phyloP scores from a whole-genome alignment of 2,113 vertebrate species.

The Elephas maximus region DNA sequence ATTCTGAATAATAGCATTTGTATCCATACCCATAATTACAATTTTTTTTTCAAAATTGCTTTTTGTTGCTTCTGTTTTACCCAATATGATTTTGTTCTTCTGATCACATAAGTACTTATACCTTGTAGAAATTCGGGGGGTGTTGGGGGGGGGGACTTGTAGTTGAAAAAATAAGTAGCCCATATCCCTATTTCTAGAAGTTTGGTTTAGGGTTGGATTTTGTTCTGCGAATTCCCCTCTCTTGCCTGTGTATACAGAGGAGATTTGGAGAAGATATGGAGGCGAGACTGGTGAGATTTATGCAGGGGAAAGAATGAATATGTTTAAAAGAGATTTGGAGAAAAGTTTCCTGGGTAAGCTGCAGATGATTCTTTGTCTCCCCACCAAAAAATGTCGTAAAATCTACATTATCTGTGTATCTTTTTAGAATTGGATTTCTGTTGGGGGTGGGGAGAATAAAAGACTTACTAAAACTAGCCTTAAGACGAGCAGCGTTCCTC shows the following conservation, averaged over 20 bases:
- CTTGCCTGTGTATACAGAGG: not conserved
- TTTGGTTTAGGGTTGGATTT: not conserved
- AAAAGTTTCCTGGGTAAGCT: not conserved
- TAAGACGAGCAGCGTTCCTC: not conserved
- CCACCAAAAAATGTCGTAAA: not conserved
- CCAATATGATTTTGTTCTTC: not conserved
- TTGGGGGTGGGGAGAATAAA: not conserved
- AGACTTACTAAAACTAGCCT: not conserved
- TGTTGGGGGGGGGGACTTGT: not conserved
- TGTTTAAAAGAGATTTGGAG: not conserved
- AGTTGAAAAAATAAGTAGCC: not conserved
- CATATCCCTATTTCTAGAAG: not conserved
- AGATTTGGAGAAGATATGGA: not conserved
- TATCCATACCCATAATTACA: not conserved
- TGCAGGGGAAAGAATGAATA: not conserved
- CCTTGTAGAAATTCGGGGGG: not conserved
- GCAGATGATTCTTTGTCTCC: not conserved
- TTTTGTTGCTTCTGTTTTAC: conserved; percentile 44
- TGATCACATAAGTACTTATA: not conserved
- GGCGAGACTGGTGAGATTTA: not conserved
- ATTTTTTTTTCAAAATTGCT: not conserved
- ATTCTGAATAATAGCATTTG: not conserved
- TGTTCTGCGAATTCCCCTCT: not conserved
- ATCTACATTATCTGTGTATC: not conserved
- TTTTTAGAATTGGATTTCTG: not conserved